Evolutionary conservation across 2,797 vertebrate genomes (phyloP), one percentile per base, ranked within the genome.

Genomic region (Melanotaenia pygmaea): DNA sequence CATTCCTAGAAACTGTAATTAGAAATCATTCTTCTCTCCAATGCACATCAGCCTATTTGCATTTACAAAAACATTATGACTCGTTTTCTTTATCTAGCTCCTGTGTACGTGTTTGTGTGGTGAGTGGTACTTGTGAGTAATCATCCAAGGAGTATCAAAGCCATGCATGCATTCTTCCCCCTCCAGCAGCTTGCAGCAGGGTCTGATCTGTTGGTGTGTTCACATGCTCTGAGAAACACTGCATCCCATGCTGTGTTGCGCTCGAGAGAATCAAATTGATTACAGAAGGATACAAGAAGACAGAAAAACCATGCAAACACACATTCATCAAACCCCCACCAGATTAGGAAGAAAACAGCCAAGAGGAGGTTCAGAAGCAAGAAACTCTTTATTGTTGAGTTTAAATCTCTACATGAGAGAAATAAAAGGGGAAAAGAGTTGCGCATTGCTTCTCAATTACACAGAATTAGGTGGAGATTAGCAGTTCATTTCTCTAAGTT

Each of bases 391-490:
- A 93, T 93, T 91, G 77, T 88, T 59, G 59, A 92, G 90, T 90
- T 92, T 89, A 93, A 91, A 90, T 86, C 79, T 94, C 90, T 88
- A 92, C 92, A 93, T 84, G 82, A 87, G 92, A 84, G 82, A 88
- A 90, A 91, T 91, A 84, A 83, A 90, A 88, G 74, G 66, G 67
- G 67, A 54, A 61, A 75, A 77, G 85, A 87, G 82, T 82, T 74
- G 76, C 77, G 82, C 32, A 43, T 79, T 85, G 84, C 83, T 90
- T 89, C 81, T 81, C 28, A 1, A 9, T 83, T 82, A 86, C 82
- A 91, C 70, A 86, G 79, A 87, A 45, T 83, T 82, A 85, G 74
- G 59, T 72, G 47, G 68, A 40, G 56, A 67, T 86, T 72, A 86
- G 80, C 81, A 66, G 53, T 77, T 84, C 30, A 68, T 63, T 40